phyloP scores from a whole-genome alignment of 2,113 vertebrate species.

The Heterocephalus glaber region DNA sequence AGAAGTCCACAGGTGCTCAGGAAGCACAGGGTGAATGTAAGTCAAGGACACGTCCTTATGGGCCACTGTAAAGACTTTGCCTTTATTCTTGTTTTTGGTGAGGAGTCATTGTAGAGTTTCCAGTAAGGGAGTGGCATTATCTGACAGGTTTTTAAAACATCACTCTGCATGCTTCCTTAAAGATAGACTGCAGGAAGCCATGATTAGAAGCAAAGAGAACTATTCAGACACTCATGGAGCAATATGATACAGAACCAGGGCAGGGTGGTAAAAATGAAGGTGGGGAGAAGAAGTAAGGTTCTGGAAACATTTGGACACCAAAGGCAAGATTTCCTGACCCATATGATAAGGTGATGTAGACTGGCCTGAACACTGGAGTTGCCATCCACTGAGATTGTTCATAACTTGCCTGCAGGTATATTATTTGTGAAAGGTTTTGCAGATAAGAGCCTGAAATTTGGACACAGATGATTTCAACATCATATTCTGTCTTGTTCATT shows the following conservation, averaged over 20 bases:
- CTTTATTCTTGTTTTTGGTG: neutral
- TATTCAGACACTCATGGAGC: neutral
- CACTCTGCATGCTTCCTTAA: neutral
- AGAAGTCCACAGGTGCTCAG: neutral
- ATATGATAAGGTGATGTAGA: neutral
- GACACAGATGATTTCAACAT: neutral
- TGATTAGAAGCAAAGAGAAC: neutral
- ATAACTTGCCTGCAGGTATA: neutral
- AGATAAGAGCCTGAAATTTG: neutral
- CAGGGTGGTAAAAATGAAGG: neutral
- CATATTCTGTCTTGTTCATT: neutral
- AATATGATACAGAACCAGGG: neutral
- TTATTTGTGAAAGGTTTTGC: neutral
- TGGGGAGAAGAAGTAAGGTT: neutral
- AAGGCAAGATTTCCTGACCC: neutral
- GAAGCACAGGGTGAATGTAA: neutral
- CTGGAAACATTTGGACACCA: neutral
- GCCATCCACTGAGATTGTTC: neutral
- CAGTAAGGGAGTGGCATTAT: neutral
- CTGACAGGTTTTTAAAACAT: neutral
- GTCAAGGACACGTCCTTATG: accelerated
- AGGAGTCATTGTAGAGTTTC: neutral
- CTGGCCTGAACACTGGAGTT: neutral
- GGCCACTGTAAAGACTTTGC: neutral
- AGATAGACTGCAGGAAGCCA: neutral